Evolutionary conservation across 2,797 vertebrate genomes (phyloP).

Genomic region (Toxotes lorentzi): DNA sequence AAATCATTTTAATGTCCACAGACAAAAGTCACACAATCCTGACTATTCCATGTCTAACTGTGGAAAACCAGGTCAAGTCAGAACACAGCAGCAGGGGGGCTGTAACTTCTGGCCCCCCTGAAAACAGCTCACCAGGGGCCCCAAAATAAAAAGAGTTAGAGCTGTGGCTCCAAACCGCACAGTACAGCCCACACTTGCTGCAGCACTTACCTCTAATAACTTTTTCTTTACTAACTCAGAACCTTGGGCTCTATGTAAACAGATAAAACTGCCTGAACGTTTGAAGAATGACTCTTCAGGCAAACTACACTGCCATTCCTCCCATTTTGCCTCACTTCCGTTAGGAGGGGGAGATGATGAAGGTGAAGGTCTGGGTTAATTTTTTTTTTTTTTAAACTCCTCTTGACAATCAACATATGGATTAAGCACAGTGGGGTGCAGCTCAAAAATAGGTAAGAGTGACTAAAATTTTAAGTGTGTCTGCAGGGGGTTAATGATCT

Average conservation of each 20-base stretch:
- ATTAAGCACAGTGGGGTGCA: not conserved
- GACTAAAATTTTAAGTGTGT: not conserved
- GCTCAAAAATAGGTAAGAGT: not conserved
- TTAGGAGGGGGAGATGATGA: not conserved
- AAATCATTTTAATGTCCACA: too few relatives aligned
- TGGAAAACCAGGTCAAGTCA: not conserved
- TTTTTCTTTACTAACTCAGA: too few relatives aligned
- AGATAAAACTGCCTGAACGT: too few relatives aligned
- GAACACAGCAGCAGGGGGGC: not conserved
- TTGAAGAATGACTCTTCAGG: not conserved
- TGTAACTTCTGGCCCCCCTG: too few relatives aligned
- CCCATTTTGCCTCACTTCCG: too few relatives aligned
- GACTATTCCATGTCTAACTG: not conserved
- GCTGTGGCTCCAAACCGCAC: too few relatives aligned
- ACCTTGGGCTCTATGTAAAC: too few relatives aligned
- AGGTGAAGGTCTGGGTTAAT: not conserved
- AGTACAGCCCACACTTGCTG: too few relatives aligned
- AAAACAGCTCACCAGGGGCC: too few relatives aligned
- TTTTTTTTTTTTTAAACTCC: not conserved
- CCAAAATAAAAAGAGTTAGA: too few relatives aligned
- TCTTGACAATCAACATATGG: slow-evolving; percentile 8
- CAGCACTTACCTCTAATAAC: too few relatives aligned
- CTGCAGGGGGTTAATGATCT: slow-evolving; percentile 19
- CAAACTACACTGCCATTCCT: too few relatives aligned
- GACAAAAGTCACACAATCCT: slow-evolving; percentile 2